Conservation (phyloP, 2,113 vertebrate genomes). For the Scomber japonicus region DNA sequence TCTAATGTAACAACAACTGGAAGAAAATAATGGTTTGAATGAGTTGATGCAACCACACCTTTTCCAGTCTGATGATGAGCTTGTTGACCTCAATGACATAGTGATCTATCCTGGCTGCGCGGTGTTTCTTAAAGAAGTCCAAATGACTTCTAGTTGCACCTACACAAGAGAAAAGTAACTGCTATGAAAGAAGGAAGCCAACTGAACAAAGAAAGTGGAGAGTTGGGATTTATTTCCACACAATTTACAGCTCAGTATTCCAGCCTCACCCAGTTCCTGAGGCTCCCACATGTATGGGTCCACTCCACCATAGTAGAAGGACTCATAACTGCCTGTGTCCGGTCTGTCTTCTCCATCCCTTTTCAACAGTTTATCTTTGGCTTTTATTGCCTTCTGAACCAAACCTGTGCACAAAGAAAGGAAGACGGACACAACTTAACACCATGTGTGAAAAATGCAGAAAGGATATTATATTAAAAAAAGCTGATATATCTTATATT, state of each 20-base stretch:
- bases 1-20: background rate
- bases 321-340: conserved; percentile 91
- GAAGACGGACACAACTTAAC: background rate
- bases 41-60: conserved; percentile 83
- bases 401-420: conserved; percentile 83
- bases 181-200: too few relatives aligned
- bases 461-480: background rate
- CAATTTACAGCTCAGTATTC: conserved; percentile 2
- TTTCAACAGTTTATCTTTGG: conserved; percentile 95
- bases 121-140: conserved; percentile 93
- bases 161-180: conserved; percentile 42
- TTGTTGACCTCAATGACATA: conserved; percentile 99
- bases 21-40: background rate
- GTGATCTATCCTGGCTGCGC: conserved; percentile 97
- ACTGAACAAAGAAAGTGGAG: background rate
- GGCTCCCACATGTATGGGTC: conserved; percentile 99
- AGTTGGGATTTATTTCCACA: background rate
- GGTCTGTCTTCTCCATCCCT: conserved; percentile 90
- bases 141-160: conserved; percentile 93
- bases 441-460: background rate
- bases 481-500: background rate
- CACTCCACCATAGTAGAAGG: conserved; percentile 95
- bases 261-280: conserved; percentile 93
- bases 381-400: conserved; percentile 96
- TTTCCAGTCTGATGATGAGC: conserved; percentile 97